Percentiles rank a stretch among this genome's conserved stretches.
phyloP scores from a whole-genome alignment of 2,888 invertebrate genomes.

The Ectobius pallidus region DNA sequence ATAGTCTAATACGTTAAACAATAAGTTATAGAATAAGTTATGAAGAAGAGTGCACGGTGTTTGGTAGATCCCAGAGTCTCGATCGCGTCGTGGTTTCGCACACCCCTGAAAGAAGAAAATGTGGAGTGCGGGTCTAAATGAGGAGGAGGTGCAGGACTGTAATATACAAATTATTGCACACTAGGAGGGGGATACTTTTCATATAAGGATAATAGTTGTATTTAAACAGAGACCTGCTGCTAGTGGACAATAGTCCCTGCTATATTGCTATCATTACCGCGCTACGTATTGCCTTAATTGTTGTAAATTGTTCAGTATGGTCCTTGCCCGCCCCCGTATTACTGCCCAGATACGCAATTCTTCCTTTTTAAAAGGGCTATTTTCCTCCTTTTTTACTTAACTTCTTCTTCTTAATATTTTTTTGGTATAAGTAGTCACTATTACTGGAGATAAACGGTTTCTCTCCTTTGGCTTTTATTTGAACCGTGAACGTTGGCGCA shows the following conservation, averaged over 20 bases:
- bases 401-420: neutral
- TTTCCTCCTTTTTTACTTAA: neutral
- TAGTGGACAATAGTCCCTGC: slow-evolving; percentile 24
- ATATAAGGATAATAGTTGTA: slow-evolving; percentile 28
- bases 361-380: slow-evolving; percentile 16
- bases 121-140: neutral
- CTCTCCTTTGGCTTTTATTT: neutral
- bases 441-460: slow-evolving; percentile 13
- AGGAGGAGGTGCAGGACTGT: neutral
- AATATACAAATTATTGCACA: slow-evolving; percentile 20
- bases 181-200: neutral
- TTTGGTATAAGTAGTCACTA: neutral
- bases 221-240: slow-evolving; percentile 25
- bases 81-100: too few relatives aligned
- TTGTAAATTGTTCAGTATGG: slow-evolving; percentile 24
- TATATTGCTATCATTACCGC: slow-evolving; percentile 12
- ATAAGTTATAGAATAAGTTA: too few relatives aligned
- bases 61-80: too few relatives aligned
- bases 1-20: too few relatives aligned
- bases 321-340: slow-evolving; percentile 11
- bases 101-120: neutral
- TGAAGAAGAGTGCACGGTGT: too few relatives aligned
- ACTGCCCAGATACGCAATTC: slow-evolving; percentile 29
- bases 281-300: slow-evolving; percentile 22
- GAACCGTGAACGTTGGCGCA: neutral